Conservation (phyloP, 1,140 invertebrate species). For the Drosophila sulfurigaster region DNA sequence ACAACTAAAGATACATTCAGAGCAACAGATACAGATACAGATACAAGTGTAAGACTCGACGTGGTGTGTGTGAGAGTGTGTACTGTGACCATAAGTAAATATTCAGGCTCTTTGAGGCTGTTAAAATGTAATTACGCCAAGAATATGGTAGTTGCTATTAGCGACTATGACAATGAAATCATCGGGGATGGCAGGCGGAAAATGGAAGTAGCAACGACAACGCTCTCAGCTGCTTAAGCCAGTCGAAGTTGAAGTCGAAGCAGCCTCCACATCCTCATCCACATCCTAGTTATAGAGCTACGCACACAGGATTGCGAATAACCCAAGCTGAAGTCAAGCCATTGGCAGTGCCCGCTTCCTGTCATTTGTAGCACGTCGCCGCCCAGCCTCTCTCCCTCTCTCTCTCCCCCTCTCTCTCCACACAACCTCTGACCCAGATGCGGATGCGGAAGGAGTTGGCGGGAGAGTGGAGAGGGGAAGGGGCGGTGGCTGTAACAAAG, state of each 20-base stretch:
- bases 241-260: neutral
- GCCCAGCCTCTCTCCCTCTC: conserved; percentile 39
- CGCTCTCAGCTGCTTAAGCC: conserved; percentile 43
- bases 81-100: conserved; percentile 60
- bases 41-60: conserved; percentile 16
- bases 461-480: neutral
- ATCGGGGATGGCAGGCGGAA: conserved; percentile 27
- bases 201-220: neutral
- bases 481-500: conserved; percentile 46
- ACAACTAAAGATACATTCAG: conserved; percentile 12
- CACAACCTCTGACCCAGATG: conserved; percentile 64
- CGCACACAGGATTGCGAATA: neutral
- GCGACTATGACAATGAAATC: conserved; percentile 79
- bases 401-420: too few species aligned
- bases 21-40: neutral
- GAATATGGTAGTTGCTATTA: conserved; percentile 71
- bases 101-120: conserved; percentile 65
- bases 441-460: conserved; percentile 15
- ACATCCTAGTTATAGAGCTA: neutral
- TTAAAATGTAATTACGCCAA: conserved; percentile 75
- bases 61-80: conserved; percentile 23
- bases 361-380: conserved; percentile 53
- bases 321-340: conserved; percentile 2
- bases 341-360: conserved; percentile 44
- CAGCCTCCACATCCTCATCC: neutral